phyloP scores from a whole-genome alignment of 2,113 vertebrate genomes.

The Sorex fumeus region DNA sequence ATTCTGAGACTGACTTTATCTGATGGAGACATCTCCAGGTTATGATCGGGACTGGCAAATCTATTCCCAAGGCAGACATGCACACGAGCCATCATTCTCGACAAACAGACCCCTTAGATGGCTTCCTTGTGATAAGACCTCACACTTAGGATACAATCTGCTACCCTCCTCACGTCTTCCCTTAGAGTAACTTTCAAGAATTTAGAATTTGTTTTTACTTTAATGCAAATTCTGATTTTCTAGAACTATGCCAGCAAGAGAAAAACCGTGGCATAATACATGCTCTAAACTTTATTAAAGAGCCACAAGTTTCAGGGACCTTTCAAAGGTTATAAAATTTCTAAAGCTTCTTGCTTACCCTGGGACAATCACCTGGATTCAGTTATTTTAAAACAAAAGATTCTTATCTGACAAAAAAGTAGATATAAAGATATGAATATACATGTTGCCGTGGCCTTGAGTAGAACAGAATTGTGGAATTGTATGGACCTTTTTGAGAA shows the following conservation, averaged over 20 bases:
- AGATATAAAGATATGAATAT: neutral
- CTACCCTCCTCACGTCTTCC: neutral
- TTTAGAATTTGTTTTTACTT: slow-evolving; percentile 52
- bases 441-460: neutral
- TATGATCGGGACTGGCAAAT: slow-evolving; percentile 33
- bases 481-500: neutral
- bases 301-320: neutral
- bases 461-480: slow-evolving; percentile 36
- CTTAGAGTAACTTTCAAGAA: slow-evolving; percentile 41
- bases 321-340: neutral
- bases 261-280: neutral
- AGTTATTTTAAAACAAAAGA: neutral
- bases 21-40: slow-evolving; percentile 1
- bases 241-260: neutral
- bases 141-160: neutral
- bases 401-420: slow-evolving; percentile 18
- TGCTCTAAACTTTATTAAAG: neutral
- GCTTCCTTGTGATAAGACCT: slow-evolving; percentile 18
- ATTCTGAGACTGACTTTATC: slow-evolving; percentile 56
- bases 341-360: neutral
- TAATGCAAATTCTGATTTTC: slow-evolving; percentile 29
- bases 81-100: slow-evolving; percentile 21
- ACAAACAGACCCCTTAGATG: neutral
- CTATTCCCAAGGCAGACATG: neutral
- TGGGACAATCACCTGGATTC: neutral